phyloP scores from a whole-genome alignment of 2,888 invertebrate species.

The Erannis defoliaria region DNA sequence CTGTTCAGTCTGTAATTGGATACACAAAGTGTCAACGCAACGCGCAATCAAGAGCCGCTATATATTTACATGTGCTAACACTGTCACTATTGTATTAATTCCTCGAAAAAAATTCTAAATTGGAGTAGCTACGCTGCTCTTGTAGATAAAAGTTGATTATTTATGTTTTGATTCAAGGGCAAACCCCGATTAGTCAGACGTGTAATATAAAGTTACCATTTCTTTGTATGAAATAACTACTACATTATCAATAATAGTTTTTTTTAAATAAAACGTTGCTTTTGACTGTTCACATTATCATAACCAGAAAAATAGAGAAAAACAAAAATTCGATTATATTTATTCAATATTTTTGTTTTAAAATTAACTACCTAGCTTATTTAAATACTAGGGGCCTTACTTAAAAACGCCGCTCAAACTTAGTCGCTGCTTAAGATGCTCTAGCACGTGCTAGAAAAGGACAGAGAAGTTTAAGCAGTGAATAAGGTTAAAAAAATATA shows the following conservation, averaged over 20 bases:
- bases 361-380: no score
- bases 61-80: neutral
- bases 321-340: neutral
- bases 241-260: neutral
- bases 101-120: neutral
- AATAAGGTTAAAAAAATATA: no score
- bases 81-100: slow-evolving; percentile 1
- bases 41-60: neutral
- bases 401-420: no score
- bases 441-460: no score
- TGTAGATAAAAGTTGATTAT: slow-evolving; percentile 1
- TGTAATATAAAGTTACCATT: slow-evolving; percentile 9
- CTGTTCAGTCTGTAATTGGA: neutral
- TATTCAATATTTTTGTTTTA: no score
- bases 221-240: neutral
- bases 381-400: no score
- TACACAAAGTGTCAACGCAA: neutral
- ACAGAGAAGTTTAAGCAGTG: no score
- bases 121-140: neutral
- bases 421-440: no score
- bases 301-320: neutral
- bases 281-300: neutral
- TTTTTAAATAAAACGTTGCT: neutral
- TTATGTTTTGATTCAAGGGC: neutral
- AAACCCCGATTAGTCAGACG: neutral